Conservation (phyloP, 30 jellyfish, hydroid and myxozoan species). For the Morbakka virulenta region DNA sequence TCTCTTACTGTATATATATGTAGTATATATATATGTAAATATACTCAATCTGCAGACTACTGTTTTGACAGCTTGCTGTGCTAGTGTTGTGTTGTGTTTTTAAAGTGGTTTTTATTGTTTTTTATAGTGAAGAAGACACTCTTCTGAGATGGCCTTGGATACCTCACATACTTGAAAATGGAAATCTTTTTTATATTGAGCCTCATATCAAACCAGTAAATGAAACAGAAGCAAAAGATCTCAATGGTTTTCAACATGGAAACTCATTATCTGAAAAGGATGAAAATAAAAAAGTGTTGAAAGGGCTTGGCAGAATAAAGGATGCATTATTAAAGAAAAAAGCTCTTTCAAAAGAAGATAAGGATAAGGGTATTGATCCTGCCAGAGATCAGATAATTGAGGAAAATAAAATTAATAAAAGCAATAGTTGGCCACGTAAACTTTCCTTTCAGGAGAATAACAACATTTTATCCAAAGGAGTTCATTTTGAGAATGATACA, state of each 20-base stretch:
- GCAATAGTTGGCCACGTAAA: too few species aligned
- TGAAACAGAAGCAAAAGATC: slow-evolving; percentile 18
- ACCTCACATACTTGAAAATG: slow-evolving; percentile 66
- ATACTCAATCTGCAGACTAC: too few species aligned
- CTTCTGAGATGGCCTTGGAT: slow-evolving; percentile 78
- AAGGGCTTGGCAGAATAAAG: slow-evolving; percentile 64
- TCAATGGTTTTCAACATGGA: neutral
- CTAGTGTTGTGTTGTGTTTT: too few species aligned
- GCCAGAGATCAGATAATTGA: too few species aligned
- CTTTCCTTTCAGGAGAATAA: too few species aligned
- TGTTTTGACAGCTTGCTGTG: too few species aligned
- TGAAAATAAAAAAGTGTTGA: slow-evolving; percentile 25
- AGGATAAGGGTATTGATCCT: slow-evolving; percentile 11
- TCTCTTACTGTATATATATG: too few species aligned
- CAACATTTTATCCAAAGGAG: too few species aligned
- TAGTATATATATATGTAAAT: too few species aligned
- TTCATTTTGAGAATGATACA: too few species aligned
- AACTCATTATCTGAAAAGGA: slow-evolving; percentile 23
- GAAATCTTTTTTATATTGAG: slow-evolving; percentile 71
- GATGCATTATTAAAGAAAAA: slow-evolving; percentile 56
- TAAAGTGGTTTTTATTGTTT: neutral
- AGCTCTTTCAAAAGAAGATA: slow-evolving; percentile 60
- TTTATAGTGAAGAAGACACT: slow-evolving; percentile 47
- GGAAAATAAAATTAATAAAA: too few species aligned
- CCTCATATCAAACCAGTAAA: slow-evolving; percentile 26